A percentile compares a stretch with the other conserved stretches of the same genome.
Conservation (phyloP, 2,888 invertebrate species). For the Beris morrisii region DNA sequence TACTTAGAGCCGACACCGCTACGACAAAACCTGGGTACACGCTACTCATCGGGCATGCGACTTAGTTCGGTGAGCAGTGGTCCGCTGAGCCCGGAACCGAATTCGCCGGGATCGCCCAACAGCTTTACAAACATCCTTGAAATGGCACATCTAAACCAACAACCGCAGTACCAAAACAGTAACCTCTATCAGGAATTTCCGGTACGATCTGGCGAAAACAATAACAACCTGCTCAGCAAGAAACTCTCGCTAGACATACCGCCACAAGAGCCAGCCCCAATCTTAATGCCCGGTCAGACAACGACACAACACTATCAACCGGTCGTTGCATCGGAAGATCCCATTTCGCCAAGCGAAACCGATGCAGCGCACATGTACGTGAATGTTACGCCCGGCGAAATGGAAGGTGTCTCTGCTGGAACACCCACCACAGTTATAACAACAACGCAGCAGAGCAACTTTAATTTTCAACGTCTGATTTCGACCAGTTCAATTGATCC, state of each 20-base stretch:
- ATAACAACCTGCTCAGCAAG: slow-evolving; percentile 49
- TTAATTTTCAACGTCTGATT: slow-evolving; percentile 32
- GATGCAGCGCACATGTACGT: slow-evolving; percentile 56
- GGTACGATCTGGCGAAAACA: slow-evolving; percentile 55
- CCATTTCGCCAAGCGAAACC: slow-evolving; percentile 29
- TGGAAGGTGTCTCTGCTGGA: slow-evolving; percentile 31
- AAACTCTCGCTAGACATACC: slow-evolving; percentile 50
- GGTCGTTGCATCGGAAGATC: slow-evolving; percentile 19
- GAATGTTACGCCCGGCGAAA: slow-evolving; percentile 56
- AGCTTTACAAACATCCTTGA: slow-evolving; percentile 60
- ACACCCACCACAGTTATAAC: slow-evolving; percentile 30
- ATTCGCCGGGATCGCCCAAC: slow-evolving; percentile 60
- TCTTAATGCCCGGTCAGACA: slow-evolving; percentile 25
- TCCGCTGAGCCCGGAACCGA: slow-evolving; percentile 47
- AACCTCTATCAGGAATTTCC: slow-evolving; percentile 65
- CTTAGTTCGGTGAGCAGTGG: slow-evolving; percentile 47
- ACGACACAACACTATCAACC: slow-evolving; percentile 8
- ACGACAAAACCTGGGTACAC: slow-evolving; percentile 41
- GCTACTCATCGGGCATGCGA: slow-evolving; percentile 40
- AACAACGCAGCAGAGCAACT: slow-evolving; percentile 29
- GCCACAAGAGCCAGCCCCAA: slow-evolving; percentile 53
- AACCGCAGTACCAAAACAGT: slow-evolving; percentile 49
- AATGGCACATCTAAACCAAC: slow-evolving; percentile 58
- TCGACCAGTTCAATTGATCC: slow-evolving; percentile 34
- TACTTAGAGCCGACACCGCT: slow-evolving; percentile 54